A percentile compares a stretch with the other conserved stretches of the same genome.
Conservation (phyloP, 2,797 vertebrate genomes). For the Chrysolophus pictus region DNA sequence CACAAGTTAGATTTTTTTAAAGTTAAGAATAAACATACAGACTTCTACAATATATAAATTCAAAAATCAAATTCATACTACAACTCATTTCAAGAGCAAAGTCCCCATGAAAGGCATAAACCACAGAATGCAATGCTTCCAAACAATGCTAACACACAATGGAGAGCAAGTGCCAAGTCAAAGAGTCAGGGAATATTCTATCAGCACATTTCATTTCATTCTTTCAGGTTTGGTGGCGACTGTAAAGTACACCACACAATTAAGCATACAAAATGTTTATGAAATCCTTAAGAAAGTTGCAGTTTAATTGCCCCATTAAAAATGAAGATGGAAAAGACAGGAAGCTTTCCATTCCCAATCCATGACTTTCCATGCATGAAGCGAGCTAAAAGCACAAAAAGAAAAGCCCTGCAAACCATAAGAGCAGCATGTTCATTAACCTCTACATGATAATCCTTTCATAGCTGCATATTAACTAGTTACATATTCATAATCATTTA, state of each 20-base stretch:
- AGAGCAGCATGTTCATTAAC: constrained; percentile 86
- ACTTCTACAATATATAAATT: constrained; percentile 31
- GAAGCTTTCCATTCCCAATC: constrained; percentile 67
- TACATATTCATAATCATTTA: constrained; percentile 88
- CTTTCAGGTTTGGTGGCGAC: constrained; percentile 48
- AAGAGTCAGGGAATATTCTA: constrained; percentile 30
- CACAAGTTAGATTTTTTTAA: constrained; percentile 46
- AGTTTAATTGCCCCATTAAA: constrained; percentile 62
- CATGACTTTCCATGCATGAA: constrained; percentile 79
- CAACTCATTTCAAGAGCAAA: constrained; percentile 38
- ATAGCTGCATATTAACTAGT: constrained; percentile 87
- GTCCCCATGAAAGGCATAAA: constrained; percentile 42
- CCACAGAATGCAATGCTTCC: background rate
- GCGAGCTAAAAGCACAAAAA: constrained; percentile 77
- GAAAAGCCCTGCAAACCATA: constrained; percentile 76
- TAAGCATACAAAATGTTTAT: constrained; percentile 49
- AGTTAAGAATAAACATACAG: constrained; percentile 33
- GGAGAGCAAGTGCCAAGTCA: constrained; percentile 20
- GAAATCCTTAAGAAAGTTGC: constrained; percentile 69
- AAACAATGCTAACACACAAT: constrained; percentile 39
- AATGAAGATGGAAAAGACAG: constrained; percentile 52
- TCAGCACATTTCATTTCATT: constrained; percentile 26
- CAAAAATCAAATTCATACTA: constrained; percentile 26
- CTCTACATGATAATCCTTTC: constrained; percentile 85
- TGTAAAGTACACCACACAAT: constrained; percentile 60